These are phyloP conservation scores for Pammene aurita DNA, from an alignment of 2,888 invertebrate species.

Conservation along the genomic window DNA sequence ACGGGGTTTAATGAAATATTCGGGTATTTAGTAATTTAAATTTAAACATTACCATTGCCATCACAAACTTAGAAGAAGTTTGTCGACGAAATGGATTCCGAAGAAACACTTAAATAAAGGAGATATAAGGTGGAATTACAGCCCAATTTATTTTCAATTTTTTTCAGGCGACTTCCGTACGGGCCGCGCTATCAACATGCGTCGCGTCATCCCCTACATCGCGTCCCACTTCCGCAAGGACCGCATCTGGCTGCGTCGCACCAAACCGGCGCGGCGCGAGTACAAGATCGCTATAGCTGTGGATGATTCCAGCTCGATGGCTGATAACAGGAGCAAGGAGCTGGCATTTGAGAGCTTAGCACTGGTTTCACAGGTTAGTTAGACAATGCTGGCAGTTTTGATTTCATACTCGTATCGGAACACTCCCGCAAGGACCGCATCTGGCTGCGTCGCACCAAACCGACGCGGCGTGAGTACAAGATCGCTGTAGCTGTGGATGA, in stretches of 20 bases:
- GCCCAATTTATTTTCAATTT: no score
- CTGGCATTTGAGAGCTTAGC: conserved; percentile 97
- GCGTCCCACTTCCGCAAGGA: conserved; percentile 99
- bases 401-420: no score
- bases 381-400: no score
- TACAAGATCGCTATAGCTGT: conserved; percentile 98
- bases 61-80: no score
- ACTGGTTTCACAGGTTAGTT: conserved; percentile 87
- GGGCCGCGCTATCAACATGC: conserved; percentile 98
- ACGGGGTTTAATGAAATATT: no score
- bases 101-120: no score
- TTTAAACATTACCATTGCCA: no score
- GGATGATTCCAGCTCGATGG: conserved; percentile 97
- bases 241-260: conserved; percentile 98
- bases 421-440: conserved; percentile 93
- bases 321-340: conserved; percentile 94
- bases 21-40: no score
- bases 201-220: conserved; percentile 97
- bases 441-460: conserved; percentile 72
- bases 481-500: no score
- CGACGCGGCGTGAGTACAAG: no score
- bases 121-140: no score
- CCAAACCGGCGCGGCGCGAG: conserved; percentile 96
- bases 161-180: conserved; percentile 95
- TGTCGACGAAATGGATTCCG: no score